Conservation (phyloP, 2,113 vertebrate species). For the Catagonus wagneri region DNA sequence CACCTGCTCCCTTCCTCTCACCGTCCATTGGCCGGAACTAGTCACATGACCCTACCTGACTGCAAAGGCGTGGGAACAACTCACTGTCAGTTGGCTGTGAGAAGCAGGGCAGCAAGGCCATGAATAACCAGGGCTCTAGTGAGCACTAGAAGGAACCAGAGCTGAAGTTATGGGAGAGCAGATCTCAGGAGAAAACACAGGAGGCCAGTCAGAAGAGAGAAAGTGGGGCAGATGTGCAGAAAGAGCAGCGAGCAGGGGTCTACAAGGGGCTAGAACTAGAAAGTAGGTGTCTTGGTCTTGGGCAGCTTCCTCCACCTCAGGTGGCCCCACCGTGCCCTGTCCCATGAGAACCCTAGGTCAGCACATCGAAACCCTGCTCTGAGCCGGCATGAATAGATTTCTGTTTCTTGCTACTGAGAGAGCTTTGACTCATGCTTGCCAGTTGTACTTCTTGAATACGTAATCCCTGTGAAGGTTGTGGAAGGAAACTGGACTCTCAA, state of each 20-base stretch:
- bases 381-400: background rate
- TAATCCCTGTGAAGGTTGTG: background rate
- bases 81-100: background rate
- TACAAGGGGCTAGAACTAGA: background rate
- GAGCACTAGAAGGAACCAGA: background rate
- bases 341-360: background rate
- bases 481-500: background rate
- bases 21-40: background rate
- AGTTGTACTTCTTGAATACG: background rate
- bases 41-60: background rate
- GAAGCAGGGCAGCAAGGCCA: background rate
- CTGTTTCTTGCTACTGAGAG: background rate
- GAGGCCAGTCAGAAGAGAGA: background rate
- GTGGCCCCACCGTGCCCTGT: background rate
- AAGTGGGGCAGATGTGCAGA: background rate
- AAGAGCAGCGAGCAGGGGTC: background rate
- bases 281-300: background rate
- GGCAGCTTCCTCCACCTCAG: background rate
- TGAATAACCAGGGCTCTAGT: background rate
- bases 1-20: background rate
- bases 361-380: background rate
- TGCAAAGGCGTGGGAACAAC: fast-evolving
- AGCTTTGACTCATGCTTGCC: background rate
- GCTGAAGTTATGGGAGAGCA: background rate
- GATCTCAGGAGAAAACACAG: background rate